These are phyloP conservation scores for Pseudorasbora parva DNA, from an alignment of 2,113 vertebrate species.

Conservation along the genomic window DNA sequence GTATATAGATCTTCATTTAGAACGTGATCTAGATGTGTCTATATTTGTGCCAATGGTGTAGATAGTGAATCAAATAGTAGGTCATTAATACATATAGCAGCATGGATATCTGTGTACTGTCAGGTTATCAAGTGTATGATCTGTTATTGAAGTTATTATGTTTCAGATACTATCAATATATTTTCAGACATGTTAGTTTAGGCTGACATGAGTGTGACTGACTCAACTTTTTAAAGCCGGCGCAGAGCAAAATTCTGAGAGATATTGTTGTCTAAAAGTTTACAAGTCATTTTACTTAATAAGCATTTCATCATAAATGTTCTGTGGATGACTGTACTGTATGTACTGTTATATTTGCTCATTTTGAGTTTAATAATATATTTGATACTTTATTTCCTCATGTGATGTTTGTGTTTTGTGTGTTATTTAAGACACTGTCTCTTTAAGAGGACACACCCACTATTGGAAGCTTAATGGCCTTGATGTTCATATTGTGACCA, in stretches of 20 bases:
- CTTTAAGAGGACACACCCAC: neutral
- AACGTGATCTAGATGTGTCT: no score
- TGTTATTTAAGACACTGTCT: neutral
- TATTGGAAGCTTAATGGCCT: neutral
- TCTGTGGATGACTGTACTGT: neutral
- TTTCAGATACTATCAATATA: neutral
- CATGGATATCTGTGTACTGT: neutral
- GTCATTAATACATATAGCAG: neutral
- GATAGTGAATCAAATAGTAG: neutral
- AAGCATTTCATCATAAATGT: neutral
- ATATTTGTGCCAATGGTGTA: no score
- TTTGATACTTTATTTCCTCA: neutral
- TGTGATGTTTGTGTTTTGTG: neutral
- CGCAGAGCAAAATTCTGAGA: no score
- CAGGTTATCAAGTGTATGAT: neutral
- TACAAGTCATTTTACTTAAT: neutral
- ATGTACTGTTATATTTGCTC: no score
- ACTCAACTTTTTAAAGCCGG: no score
- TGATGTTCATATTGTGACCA: neutral
- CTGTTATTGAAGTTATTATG: neutral
- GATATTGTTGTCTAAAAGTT: no score
- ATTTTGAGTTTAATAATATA: no score
- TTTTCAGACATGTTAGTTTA: neutral
- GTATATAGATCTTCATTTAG: no score
- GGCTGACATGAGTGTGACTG: neutral